Conservation (phyloP, 2,113 vertebrate species). For the Haliaeetus leucogaster region DNA sequence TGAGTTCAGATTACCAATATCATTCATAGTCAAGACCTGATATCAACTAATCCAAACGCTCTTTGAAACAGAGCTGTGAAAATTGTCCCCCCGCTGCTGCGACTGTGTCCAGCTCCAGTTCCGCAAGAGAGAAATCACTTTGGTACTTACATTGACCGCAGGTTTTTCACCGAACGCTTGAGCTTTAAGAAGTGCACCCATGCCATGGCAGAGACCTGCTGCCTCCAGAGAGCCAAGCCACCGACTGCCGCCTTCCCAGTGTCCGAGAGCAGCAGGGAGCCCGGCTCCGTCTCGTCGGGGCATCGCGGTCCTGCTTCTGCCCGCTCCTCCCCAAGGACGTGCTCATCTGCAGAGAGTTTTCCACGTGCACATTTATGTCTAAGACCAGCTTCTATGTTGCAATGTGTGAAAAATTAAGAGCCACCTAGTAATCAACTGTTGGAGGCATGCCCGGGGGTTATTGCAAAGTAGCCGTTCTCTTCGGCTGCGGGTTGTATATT, state of each 20-base stretch:
- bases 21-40: background rate
- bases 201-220: slow-evolving; percentile 84
- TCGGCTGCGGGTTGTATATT: background rate
- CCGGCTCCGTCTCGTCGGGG: slow-evolving; percentile 53
- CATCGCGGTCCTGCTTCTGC: slow-evolving; percentile 44
- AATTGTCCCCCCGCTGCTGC: background rate
- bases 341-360: slow-evolving; percentile 72
- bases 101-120: fast-evolving
- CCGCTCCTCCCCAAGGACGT: slow-evolving; percentile 63
- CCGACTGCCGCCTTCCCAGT: background rate
- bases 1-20: background rate
- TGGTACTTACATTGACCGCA: slow-evolving; percentile 60
- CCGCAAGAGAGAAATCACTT: background rate
- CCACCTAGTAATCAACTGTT: background rate
- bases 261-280: slow-evolving; percentile 67
- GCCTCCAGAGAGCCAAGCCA: slow-evolving; percentile 80
- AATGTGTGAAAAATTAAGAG: background rate
- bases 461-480: background rate
- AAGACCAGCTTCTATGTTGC: background rate
- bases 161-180: slow-evolving; percentile 74
- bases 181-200: slow-evolving; percentile 84
- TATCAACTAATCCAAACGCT: background rate
- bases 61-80: fast-evolving
- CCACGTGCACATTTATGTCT: fast-evolving
- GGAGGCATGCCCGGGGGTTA: background rate